Base-by-base conservation (phyloP, 2,888 invertebrate genomes). In the Apamea crenata region DNA sequence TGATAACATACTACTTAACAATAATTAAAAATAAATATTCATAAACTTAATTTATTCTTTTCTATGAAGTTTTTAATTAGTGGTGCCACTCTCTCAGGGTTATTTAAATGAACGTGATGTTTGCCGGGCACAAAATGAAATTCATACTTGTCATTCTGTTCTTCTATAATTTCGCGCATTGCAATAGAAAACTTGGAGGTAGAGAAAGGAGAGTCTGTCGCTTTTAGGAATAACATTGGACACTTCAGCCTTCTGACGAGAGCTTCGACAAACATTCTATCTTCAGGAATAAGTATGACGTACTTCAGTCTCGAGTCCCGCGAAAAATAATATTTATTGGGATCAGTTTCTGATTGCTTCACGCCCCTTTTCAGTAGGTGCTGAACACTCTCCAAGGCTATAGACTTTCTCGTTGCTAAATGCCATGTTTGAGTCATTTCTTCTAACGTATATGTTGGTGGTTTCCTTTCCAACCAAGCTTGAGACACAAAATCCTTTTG, bases 21-120 rank as follows among this genome's bases (percentile, higher is more conserved):
- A 5, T 77, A 36, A 67, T 36, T 40, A 25, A 59, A 44, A 50
- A 25, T 21, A n/a, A n/a, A 61, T 61, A 53, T 50, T 83, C 40
- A 83, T 16, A 81, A 77, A 67, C 80, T 79, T 83, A 95, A 94
- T 74, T 95, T 95, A 89, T 96, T 85, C 83, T 94, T 95, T 86
- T 93, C 84, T 75, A 98, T 95, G 91, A 98, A 98, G 3, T 97
- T 94, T 87, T 97, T 95, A 40, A 98, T 96, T 66, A 97, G 91
- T 6, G 97, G 96, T 1, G 97, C 97, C 36, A 98, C 94, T 83
- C 91, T 93, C 90, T 97, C 97, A 3, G 98, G 98, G 86, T 97
- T 96, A 87, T 97, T 98, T 80, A 98, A 96, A 95, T 98, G 98
- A 25, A 98, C 96, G 93, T 98, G 98, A 95, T 98, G 98, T 6